Evolutionary conservation across 1,140 invertebrate species (phyloP).

Genomic region (Callitettix versicolor): DNA sequence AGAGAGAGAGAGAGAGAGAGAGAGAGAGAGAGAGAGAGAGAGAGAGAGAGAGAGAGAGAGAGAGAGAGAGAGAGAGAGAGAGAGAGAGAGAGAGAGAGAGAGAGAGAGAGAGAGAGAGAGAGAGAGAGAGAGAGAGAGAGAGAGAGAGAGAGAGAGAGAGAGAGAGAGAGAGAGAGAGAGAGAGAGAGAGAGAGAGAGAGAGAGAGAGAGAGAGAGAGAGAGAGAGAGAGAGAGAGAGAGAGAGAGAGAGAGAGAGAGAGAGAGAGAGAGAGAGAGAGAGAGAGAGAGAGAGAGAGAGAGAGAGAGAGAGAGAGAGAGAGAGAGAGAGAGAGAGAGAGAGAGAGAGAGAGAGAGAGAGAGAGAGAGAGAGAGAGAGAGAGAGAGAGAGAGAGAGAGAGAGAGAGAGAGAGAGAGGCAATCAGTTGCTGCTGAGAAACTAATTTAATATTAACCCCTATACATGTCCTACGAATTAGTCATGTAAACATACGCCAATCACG

Average conservation of each 20-base stretch:
- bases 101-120: constrained; percentile 13
- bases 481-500: no score
- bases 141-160: constrained; percentile 15
- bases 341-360: constrained; percentile 5
- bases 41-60: constrained; percentile 12
- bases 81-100: constrained; percentile 13
- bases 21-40: constrained; percentile 14
- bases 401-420: not conserved
- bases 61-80: constrained; percentile 15
- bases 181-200: constrained; percentile 15
- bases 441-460: not conserved
- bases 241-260: constrained; percentile 9
- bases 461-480: no score
- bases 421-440: not conserved
- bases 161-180: constrained; percentile 14
- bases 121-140: constrained; percentile 13
- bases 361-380: constrained; percentile 5
- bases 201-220: constrained; percentile 11
- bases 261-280: constrained; percentile 12
- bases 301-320: constrained; percentile 12
- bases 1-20: not conserved
- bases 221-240: constrained; percentile 11
- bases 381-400: constrained; percentile 2
- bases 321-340: constrained; percentile 5
- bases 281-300: constrained; percentile 10